Percentiles rank a stretch among this genome's conserved stretches.
Evolutionary conservation across 1,140 invertebrate genomes (phyloP).

Genomic region (Hermetia illucens): DNA sequence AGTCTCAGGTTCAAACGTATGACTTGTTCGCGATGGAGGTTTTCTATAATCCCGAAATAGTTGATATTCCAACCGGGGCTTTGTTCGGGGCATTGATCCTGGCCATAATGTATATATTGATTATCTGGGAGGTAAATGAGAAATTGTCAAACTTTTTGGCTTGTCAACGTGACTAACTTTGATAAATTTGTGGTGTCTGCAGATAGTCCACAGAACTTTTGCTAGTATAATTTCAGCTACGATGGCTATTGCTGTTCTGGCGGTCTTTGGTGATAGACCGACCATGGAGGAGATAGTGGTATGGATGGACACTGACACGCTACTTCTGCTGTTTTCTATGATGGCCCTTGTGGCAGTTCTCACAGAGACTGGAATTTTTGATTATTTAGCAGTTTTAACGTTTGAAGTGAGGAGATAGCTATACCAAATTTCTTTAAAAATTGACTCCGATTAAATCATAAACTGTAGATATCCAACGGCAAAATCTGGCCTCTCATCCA

Average conservation of each 20-base stretch:
- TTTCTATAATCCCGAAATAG: conserved; percentile 39
- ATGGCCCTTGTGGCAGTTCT: conserved; percentile 68
- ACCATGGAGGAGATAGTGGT: conserved; percentile 51
- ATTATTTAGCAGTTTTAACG: conserved; percentile 58
- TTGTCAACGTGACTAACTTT: background rate
- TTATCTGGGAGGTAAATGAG: conserved; percentile 55
- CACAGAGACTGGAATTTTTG: conserved; percentile 68
- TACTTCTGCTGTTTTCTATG: conserved; percentile 70
- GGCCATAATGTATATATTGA: conserved; percentile 51
- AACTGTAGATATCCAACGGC: conserved; percentile 45
- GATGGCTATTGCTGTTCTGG: conserved; percentile 49
- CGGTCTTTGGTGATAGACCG: conserved; percentile 52
- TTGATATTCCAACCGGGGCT: conserved; percentile 41
- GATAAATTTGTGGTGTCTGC: background rate
- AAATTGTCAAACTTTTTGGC: background rate
- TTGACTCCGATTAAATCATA: conserved; percentile 5
- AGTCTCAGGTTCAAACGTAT: background rate
- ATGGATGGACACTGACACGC: conserved; percentile 68
- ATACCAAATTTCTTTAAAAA: too few relatives aligned
- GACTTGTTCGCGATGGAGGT: conserved; percentile 15
- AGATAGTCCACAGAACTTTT: conserved; percentile 51
- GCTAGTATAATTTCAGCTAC: conserved; percentile 62
- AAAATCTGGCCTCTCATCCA: conserved; percentile 59
- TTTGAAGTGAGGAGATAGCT: conserved; percentile 36
- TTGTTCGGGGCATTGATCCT: conserved; percentile 50